These are phyloP conservation scores for Bombycilla garrulus DNA, from an alignment of 2,113 vertebrate genomes.

Conservation along the genomic window DNA sequence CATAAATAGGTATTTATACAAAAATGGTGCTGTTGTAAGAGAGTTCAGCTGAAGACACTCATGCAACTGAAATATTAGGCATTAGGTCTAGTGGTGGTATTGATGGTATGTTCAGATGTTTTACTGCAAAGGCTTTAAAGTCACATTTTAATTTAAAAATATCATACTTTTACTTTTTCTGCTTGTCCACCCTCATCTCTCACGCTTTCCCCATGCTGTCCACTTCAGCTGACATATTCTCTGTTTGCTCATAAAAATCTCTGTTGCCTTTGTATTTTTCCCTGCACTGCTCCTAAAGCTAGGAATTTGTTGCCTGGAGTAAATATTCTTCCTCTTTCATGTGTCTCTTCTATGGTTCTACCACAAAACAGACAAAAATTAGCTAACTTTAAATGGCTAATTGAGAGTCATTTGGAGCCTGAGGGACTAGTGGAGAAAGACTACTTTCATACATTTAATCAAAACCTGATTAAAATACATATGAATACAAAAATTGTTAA, in stretches of 20 bases:
- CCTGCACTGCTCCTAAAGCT: background rate
- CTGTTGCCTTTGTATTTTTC: background rate
- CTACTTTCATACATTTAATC: background rate
- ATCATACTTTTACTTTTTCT: background rate
- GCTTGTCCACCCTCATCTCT: background rate
- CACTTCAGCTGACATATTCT: background rate
- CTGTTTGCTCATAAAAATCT: background rate
- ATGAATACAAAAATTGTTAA: background rate
- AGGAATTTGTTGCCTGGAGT: conserved; percentile 38
- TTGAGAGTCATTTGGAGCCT: conserved; percentile 12
- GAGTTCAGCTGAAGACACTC: background rate
- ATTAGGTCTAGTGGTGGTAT: background rate
- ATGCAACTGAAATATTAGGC: background rate
- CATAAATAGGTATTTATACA: background rate
- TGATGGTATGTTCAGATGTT: background rate
- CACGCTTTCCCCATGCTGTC: background rate
- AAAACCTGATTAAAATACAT: conserved; percentile 25
- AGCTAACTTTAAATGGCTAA: conserved; percentile 36
- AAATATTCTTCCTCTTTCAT: conserved; percentile 39
- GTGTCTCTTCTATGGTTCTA: conserved; percentile 20
- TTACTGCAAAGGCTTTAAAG: background rate
- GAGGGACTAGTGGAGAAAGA: conserved; percentile 5
- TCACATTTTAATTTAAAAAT: background rate
- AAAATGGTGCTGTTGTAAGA: background rate
- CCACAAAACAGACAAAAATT: conserved; percentile 55